Evolutionary conservation across 2,797 vertebrate genomes (phyloP).

Genomic region (Mormyrops boulengeri): DNA sequence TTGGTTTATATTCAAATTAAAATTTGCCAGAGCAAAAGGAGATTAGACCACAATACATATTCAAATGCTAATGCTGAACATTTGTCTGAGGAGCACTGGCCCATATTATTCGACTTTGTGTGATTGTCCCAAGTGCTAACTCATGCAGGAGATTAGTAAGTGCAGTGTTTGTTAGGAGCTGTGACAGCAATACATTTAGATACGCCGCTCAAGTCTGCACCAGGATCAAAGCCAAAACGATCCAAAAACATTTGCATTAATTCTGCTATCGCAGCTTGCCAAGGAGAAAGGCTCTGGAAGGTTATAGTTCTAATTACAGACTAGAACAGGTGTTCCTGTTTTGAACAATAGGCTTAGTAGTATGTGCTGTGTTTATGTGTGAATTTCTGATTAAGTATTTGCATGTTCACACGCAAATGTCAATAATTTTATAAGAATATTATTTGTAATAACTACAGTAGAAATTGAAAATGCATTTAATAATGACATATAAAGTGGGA

Average conservation of each 20-base stretch:
- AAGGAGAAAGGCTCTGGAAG: slow-evolving; percentile 26
- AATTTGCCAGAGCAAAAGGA: slow-evolving; percentile 49
- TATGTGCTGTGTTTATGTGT: slow-evolving; percentile 23
- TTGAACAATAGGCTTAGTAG: slow-evolving; percentile 26
- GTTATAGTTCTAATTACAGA: slow-evolving; percentile 41
- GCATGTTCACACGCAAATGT: slow-evolving; percentile 38
- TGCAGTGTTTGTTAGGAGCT: slow-evolving; percentile 31
- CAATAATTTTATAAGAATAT: slow-evolving; percentile 2
- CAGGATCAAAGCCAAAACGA: slow-evolving; percentile 35
- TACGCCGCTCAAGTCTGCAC: slow-evolving; percentile 21
- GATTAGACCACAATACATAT: slow-evolving; percentile 57
- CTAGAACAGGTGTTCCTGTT: slow-evolving; percentile 32
- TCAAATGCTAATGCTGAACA: slow-evolving; percentile 58
- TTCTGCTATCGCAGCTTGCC: slow-evolving; percentile 32
- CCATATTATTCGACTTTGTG: slow-evolving; percentile 60
- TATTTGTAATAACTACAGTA: background rate
- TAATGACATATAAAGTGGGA: background rate
- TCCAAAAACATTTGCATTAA: slow-evolving; percentile 32
- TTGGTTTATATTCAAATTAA: slow-evolving; percentile 53
- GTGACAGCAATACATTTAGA: slow-evolving; percentile 28
- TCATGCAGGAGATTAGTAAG: slow-evolving; percentile 44
- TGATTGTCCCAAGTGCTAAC: slow-evolving; percentile 46
- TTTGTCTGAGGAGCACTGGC: slow-evolving; percentile 54
- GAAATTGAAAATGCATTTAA: background rate
- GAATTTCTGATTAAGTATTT: slow-evolving; percentile 30